Conservation (phyloP, 2,888 invertebrate species). For the Thysanoteuthis rhombus region DNA sequence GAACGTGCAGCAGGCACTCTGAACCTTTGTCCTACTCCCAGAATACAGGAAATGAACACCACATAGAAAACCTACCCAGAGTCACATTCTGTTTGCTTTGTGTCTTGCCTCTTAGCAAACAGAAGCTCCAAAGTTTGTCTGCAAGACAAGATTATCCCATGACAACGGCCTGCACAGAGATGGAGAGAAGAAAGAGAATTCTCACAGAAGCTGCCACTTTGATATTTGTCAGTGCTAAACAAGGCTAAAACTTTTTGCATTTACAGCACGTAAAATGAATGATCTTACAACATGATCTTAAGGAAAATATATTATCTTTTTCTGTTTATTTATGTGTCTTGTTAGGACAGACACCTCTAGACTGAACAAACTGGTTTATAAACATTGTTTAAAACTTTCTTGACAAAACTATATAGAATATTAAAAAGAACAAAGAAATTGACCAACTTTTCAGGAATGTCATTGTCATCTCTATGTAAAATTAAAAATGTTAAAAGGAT, state of each 20-base stretch:
- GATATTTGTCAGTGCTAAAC: background rate
- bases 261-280: background rate
- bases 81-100: background rate
- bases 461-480: too few relatives aligned
- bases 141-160: background rate
- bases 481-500: background rate
- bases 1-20: background rate
- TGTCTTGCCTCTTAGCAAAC: background rate
- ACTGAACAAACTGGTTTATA: background rate
- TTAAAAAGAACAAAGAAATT: background rate
- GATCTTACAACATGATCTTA: background rate
- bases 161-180: background rate
- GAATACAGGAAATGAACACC: background rate
- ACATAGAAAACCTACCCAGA: background rate
- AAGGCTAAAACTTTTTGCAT: background rate
- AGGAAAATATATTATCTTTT: background rate
- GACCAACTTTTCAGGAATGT: background rate
- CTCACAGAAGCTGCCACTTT: background rate
- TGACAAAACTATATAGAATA: background rate
- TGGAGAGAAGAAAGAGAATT: background rate
- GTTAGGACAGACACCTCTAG: background rate
- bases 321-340: background rate
- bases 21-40: background rate
- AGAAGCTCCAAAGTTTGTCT: background rate
- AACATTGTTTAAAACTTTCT: background rate